Evolutionary conservation across 1,140 invertebrate genomes (phyloP).

Genomic region (Eurytemora carolleeae): DNA sequence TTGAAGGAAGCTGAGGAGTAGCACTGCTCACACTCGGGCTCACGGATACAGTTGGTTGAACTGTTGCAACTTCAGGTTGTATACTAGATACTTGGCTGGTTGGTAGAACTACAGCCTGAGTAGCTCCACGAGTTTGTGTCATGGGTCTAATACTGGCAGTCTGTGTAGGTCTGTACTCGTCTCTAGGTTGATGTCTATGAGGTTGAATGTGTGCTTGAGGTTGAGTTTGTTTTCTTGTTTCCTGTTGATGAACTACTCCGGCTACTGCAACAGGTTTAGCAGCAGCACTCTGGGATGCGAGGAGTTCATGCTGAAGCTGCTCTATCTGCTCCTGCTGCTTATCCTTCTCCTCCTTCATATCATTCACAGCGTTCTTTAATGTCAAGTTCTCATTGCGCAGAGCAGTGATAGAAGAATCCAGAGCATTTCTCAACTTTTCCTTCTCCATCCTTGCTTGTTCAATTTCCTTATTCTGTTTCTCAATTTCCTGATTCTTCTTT

Average conservation of each 20-base stretch:
- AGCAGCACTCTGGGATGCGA: background rate
- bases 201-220: slow-evolving; percentile 14
- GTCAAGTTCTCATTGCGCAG: background rate
- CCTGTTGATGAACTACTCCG: background rate
- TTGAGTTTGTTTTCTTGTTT: background rate
- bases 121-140: background rate
- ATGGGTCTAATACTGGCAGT: background rate
- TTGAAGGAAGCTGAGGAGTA: background rate
- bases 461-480: background rate
- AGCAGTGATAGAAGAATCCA: background rate
- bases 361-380: background rate
- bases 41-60: slow-evolving; percentile 6
- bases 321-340: background rate
- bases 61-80: background rate
- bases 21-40: slow-evolving; percentile 8
- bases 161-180: background rate
- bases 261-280: background rate
- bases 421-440: background rate
- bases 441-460: slow-evolving; percentile 1
- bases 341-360: background rate
- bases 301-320: background rate
- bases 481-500: slow-evolving; percentile 3
- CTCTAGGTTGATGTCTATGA: background rate
- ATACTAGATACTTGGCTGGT: background rate
- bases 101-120: background rate